These are phyloP conservation scores for Drosophila bunnanda DNA, from an alignment of 2,888 invertebrate genomes.

Conservation along the genomic window DNA sequence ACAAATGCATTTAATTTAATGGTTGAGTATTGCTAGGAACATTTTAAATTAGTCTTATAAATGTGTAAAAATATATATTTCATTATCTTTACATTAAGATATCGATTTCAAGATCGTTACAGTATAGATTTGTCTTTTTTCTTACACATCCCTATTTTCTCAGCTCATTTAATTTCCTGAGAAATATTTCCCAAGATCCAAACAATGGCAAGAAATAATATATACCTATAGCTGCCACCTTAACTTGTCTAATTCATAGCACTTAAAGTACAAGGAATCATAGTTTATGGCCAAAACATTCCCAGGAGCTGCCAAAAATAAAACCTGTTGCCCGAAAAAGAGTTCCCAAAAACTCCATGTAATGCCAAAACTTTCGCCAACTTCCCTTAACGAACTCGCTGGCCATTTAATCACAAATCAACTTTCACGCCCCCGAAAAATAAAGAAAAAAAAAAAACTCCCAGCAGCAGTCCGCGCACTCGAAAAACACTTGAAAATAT, in stretches of 20 bases:
- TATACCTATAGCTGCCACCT: neutral
- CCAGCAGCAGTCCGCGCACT: conserved; percentile 5
- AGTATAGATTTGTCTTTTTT: neutral
- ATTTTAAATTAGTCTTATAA: no score
- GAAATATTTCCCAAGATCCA: neutral
- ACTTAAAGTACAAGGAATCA: neutral
- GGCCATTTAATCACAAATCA: conserved; percentile 40
- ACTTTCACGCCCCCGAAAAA: conserved; percentile 27
- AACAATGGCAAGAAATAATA: neutral
- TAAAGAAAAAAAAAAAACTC: conserved; percentile 12
- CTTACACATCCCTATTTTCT: neutral
- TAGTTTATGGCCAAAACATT: neutral
- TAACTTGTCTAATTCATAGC: neutral
- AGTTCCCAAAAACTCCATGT: conserved; percentile 18
- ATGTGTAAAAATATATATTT: no score
- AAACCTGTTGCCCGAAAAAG: conserved; percentile 25
- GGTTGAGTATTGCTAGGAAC: no score
- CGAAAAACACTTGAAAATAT: conserved; percentile 25
- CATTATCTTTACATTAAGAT: no score
- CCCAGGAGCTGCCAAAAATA: conserved; percentile 1
- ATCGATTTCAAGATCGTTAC: no score
- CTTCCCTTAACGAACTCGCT: conserved; percentile 34
- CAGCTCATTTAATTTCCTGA: neutral
- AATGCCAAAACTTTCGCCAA: conserved; percentile 36
- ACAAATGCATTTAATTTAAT: neutral